phyloP scores from a whole-genome alignment of 2,888 invertebrate species.

The Allacma fusca region DNA sequence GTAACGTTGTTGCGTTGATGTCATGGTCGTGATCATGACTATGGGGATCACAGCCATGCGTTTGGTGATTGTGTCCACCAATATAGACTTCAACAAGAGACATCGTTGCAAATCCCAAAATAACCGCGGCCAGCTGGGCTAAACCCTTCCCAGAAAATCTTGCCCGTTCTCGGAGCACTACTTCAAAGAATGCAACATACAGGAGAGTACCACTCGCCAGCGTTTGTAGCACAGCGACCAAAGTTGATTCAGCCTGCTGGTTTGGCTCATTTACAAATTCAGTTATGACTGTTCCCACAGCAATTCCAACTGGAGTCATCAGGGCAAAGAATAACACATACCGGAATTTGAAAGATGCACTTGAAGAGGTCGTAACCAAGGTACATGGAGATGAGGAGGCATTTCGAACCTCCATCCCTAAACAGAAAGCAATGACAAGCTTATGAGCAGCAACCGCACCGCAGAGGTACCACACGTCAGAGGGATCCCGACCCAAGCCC shows the following conservation, averaged over 20 bases:
- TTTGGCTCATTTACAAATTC: constrained; percentile 53
- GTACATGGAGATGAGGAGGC: constrained; percentile 60
- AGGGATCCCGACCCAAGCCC: constrained; percentile 74
- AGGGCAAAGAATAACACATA: constrained; percentile 61
- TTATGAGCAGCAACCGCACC: constrained; percentile 86
- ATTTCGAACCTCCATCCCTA: constrained; percentile 76
- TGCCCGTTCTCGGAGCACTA: constrained; percentile 58
- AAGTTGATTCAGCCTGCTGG: constrained; percentile 52
- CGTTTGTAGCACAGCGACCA: constrained; percentile 60
- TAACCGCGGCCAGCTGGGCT: constrained; percentile 58
- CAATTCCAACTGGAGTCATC: constrained; percentile 61
- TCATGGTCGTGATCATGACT: constrained; percentile 41
- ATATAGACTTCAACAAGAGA: constrained; percentile 57
- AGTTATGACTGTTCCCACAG: constrained; percentile 59
- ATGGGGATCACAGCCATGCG: constrained; percentile 34
- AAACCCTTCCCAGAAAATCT: constrained; percentile 60
- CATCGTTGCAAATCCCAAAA: constrained; percentile 59
- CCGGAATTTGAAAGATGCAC: constrained; percentile 60
- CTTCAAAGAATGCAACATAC: constrained; percentile 61
- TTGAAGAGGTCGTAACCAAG: constrained; percentile 59
- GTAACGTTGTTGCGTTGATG: neutral
- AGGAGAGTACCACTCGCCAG: constrained; percentile 60
- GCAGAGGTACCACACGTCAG: constrained; percentile 79
- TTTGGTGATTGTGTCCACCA: constrained; percentile 51
- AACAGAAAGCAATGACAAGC: constrained; percentile 85